Conservation (phyloP, 2,888 invertebrate species). For the Drosophila gaucha region DNA sequence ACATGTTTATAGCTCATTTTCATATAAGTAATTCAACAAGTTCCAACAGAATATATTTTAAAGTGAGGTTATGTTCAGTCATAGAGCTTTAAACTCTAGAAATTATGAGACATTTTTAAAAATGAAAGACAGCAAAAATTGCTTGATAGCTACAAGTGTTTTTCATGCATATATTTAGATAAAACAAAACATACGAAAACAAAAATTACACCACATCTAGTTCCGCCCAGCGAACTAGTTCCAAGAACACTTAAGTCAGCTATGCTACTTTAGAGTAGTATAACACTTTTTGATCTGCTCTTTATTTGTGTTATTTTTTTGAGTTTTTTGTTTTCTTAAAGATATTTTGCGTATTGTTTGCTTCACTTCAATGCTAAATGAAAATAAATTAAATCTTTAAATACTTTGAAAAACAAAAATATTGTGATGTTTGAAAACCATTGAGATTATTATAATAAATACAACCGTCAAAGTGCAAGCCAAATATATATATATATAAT, state of each 20-base stretch:
- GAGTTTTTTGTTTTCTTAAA: slow-evolving; percentile 10
- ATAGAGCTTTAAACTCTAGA: neutral
- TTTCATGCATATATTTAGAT: slow-evolving; percentile 69
- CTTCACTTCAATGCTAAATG: slow-evolving; percentile 63
- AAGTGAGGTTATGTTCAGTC: neutral
- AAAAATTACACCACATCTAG: slow-evolving; percentile 6
- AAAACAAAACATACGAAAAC: neutral
- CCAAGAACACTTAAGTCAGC: neutral
- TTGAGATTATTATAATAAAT: slow-evolving; percentile 49
- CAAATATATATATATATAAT: slow-evolving; percentile 54
- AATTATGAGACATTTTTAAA: no score
- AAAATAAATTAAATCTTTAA: slow-evolving; percentile 29
- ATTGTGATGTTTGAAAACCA: slow-evolving; percentile 56
- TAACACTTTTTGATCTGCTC: slow-evolving; percentile 23
- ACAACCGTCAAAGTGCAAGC: slow-evolving; percentile 74
- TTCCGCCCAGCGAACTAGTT: slow-evolving; percentile 11
- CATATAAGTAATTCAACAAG: neutral
- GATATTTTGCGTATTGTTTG: slow-evolving; percentile 55
- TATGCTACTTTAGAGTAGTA: neutral
- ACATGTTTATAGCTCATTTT: slow-evolving; percentile 1
- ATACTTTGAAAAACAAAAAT: slow-evolving; percentile 40
- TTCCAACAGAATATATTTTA: neutral
- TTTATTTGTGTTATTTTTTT: neutral
- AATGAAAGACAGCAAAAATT: neutral
- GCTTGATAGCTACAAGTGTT: slow-evolving; percentile 51